Conservation (phyloP, 2,113 vertebrate species). For the Notarius lentiginosus region DNA sequence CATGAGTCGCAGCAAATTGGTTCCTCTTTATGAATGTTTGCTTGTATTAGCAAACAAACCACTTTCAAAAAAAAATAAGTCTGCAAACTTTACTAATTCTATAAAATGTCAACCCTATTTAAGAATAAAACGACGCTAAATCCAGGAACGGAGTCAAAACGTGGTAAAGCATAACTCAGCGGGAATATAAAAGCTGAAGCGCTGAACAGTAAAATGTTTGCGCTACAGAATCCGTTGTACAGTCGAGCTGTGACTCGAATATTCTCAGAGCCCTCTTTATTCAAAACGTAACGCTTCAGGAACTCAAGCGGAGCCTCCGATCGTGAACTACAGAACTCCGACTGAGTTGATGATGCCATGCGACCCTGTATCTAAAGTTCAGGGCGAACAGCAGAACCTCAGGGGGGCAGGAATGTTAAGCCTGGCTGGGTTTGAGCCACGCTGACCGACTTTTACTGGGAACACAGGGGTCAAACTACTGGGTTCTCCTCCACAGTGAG, state of each 20-base stretch:
- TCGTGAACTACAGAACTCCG: background rate
- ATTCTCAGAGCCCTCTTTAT: background rate
- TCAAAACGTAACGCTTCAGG: background rate
- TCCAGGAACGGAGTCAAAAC: background rate
- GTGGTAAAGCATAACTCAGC: background rate
- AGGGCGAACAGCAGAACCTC: background rate
- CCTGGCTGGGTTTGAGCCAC: background rate
- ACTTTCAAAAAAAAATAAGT: background rate
- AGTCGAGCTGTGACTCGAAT: background rate
- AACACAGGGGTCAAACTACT: background rate
- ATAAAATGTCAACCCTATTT: background rate
- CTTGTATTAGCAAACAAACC: background rate
- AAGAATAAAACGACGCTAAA: background rate
- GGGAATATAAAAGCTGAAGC: background rate
- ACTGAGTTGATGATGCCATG: constrained; percentile 5
- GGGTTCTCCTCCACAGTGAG: background rate
- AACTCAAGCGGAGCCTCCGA: background rate
- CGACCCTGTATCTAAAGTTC: constrained; percentile 5
- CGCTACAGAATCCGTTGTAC: background rate
- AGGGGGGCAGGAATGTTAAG: background rate
- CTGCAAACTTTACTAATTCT: background rate
- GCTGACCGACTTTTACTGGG: background rate
- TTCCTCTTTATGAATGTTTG: background rate
- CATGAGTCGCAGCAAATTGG: background rate
- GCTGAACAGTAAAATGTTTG: background rate